These are phyloP conservation scores for Trichomalopsis sarcophagae DNA, from an alignment of 1,140 invertebrate genomes.

Conservation along the genomic window DNA sequence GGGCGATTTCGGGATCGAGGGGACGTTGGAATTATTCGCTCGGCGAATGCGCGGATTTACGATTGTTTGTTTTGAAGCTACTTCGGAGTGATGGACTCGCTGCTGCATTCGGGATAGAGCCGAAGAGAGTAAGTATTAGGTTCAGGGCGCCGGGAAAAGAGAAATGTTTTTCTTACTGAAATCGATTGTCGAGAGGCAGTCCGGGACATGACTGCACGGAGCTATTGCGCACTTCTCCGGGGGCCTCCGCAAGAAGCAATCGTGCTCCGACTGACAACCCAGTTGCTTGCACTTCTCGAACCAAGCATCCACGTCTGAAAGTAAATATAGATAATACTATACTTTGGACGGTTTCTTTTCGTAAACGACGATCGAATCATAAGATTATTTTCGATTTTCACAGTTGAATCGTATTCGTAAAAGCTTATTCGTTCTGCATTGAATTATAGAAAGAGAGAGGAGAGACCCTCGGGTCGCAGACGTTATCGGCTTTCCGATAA, in stretches of 20 bases:
- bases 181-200: constrained; percentile 57
- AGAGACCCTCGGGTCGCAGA: not conserved
- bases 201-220: constrained; percentile 59
- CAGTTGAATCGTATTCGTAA: not conserved
- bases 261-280: constrained; percentile 62
- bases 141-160: not conserved
- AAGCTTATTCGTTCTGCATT: not conserved
- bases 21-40: not conserved
- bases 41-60: not conserved
- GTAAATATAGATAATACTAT: not conserved
- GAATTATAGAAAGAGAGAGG: no score
- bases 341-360: no score
- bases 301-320: constrained; percentile 60
- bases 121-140: no score
- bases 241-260: constrained; percentile 64
- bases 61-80: not conserved
- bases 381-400: no score
- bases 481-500: not conserved
- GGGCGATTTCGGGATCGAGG: no score
- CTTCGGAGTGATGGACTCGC: not conserved
- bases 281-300: constrained; percentile 58
- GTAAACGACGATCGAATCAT: no score
- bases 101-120: no score
- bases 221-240: constrained; percentile 49
- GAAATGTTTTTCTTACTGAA: constrained; percentile 30